These are phyloP conservation scores for Protodeltote pygarga DNA, from an alignment of 2,888 invertebrate species.

Conservation along the genomic window DNA sequence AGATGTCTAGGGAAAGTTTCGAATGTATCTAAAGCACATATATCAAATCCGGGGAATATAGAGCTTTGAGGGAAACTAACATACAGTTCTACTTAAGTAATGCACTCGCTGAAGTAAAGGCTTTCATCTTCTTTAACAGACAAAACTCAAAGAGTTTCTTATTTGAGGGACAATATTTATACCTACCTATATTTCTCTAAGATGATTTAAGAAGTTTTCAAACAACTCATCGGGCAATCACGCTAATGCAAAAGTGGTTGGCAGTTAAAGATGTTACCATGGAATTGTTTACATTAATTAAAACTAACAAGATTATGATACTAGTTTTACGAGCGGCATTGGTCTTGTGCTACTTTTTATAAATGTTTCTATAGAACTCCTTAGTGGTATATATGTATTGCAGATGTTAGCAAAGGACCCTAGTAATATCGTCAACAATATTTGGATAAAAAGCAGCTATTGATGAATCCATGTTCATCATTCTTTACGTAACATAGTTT, in stretches of 20 bases:
- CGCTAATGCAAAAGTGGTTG: conserved; percentile 25
- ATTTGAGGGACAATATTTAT: no score
- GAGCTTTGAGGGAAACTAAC: conserved; percentile 9
- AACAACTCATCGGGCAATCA: conserved; percentile 23
- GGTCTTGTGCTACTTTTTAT: conserved; percentile 29
- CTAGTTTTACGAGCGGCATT: conserved; percentile 38
- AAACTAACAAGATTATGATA: conserved; percentile 43
- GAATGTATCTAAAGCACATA: conserved; percentile 20
- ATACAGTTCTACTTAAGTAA: not conserved
- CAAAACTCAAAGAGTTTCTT: no score
- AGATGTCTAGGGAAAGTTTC: conserved; percentile 18
- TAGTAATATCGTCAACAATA: conserved; percentile 27
- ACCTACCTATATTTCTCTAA: conserved; percentile 9
- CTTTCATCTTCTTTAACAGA: not conserved
- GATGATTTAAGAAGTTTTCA: conserved; percentile 11
- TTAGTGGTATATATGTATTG: conserved; percentile 26
- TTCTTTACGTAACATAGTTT: no score
- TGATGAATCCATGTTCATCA: no score
- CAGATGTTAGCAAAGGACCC: conserved; percentile 40
- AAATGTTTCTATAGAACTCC: conserved; percentile 19
- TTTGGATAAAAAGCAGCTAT: no score
- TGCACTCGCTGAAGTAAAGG: not conserved
- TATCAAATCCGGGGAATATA: conserved; percentile 15
- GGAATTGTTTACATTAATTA: conserved; percentile 43
- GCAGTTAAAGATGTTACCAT: conserved; percentile 28